phyloP scores from a whole-genome alignment of 2,888 invertebrate species.

The Tenodera sinensis region DNA sequence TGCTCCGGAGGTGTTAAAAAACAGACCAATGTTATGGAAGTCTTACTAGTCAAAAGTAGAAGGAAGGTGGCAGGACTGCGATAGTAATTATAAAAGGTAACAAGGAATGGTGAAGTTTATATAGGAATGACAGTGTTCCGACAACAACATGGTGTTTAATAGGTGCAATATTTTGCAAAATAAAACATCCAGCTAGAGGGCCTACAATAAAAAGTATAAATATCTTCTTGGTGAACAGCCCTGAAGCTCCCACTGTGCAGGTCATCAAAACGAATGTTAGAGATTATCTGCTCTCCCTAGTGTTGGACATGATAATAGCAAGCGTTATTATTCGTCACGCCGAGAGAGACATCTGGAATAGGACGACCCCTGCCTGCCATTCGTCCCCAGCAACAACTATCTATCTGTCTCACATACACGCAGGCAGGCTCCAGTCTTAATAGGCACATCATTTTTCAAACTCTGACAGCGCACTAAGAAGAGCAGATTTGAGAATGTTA shows the following conservation, averaged over 20 bases:
- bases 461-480: neutral
- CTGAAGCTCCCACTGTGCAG: neutral
- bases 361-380: neutral
- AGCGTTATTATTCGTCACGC: neutral
- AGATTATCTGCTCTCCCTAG: neutral
- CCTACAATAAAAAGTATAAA: too few relatives aligned
- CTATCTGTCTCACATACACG: neutral
- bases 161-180: too few relatives aligned
- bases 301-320: neutral
- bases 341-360: neutral
- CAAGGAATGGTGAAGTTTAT: too few relatives aligned
- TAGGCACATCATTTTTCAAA: slow-evolving; percentile 2
- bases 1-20: too few relatives aligned
- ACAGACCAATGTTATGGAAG: too few relatives aligned
- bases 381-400: neutral
- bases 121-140: too few relatives aligned
- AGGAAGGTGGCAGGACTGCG: too few relatives aligned
- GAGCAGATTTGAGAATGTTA: neutral
- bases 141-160: too few relatives aligned
- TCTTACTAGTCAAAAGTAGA: too few relatives aligned
- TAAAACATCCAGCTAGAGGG: too few relatives aligned
- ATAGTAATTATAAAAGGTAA: too few relatives aligned
- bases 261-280: neutral
- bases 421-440: neutral
- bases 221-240: too few relatives aligned